Evolutionary conservation across 2,888 invertebrate genomes (phyloP).

Genomic region (Temnothorax unifasciatus): DNA sequence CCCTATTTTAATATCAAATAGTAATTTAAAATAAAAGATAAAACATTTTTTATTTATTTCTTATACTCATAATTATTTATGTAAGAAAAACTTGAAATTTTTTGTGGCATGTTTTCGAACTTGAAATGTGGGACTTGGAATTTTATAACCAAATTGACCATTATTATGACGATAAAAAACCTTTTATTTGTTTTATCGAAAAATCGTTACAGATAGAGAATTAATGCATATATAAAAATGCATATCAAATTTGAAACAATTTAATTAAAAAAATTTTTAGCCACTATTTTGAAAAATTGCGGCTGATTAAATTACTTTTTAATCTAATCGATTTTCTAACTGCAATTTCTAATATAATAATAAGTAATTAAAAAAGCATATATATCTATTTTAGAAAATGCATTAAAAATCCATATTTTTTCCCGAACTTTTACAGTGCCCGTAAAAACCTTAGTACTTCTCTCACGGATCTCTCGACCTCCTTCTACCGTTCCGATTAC

Average conservation of each 20-base stretch:
- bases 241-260: not conserved
- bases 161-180: not conserved
- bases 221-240: not conserved
- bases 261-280: not conserved
- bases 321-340: not conserved
- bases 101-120: not conserved
- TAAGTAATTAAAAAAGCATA: not conserved
- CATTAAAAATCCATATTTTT: not conserved
- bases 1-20: not conserved
- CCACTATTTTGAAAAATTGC: not conserved
- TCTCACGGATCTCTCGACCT: not conserved
- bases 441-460: not conserved
- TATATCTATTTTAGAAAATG: not conserved
- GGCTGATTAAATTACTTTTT: not conserved
- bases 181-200: not conserved
- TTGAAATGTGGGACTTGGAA: not conserved
- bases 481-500: not conserved
- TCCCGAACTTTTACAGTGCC: not conserved
- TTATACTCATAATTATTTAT: not conserved
- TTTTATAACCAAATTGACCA: not conserved
- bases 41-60: not conserved
- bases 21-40: not conserved
- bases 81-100: not conserved
- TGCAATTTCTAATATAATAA: not conserved
- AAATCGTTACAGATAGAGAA: not conserved